Evolutionary conservation across 2,113 vertebrate species (phyloP), one percentile per base, ranked within the genome.

Genomic region (Pogona vitticeps): DNA sequence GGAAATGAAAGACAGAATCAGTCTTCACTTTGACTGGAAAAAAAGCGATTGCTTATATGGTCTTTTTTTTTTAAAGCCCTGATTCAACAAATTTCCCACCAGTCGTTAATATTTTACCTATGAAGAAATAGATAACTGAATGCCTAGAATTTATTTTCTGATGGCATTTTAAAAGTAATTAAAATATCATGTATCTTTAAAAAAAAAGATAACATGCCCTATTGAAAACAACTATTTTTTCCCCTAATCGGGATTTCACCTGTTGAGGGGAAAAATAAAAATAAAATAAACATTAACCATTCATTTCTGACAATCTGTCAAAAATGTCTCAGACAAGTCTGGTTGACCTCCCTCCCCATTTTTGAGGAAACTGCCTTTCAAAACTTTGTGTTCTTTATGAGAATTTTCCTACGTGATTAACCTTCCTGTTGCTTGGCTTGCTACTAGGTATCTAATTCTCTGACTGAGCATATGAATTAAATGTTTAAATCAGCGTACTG

Each of bases 361-460:
- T 13, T 23, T 73, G 63, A 17, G 0, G 4, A 3, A 42, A 20
- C 38, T 28, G 68, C 76, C 40, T 1, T 77, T 42, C 1, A 63
- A 3, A 83, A 83, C 82, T 80, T 28, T 73, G 67, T 20, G 0
- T 0, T 46, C 33, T 42, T 42, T 56, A 26, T 20, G 42, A 86
- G 58, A 1, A 31, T 2, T 6, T 14, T 70, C 8, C 70, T 81
- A 26, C 46, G 85, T 71, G 1, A 21, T 90, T 88, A 83, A 83
- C n/a, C 0, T 56, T 86, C 63, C 77, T 3, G 12, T 71, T 91
- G 52, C 10, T 82, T 78, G 1, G 67, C 0, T 70, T 86, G 8
- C 77, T 2, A 23, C 79, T 1, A 31, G 90, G 61, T 71, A 89
- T 84, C 59, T 85, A 82, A 86, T 42, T 76, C 89, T 33, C 83